Percentiles rank a stretch among this genome's conserved stretches.
These are phyloP conservation scores for Orientallactaga bullata DNA, from an alignment of 2,113 vertebrate genomes.

Conservation along the genomic window DNA sequence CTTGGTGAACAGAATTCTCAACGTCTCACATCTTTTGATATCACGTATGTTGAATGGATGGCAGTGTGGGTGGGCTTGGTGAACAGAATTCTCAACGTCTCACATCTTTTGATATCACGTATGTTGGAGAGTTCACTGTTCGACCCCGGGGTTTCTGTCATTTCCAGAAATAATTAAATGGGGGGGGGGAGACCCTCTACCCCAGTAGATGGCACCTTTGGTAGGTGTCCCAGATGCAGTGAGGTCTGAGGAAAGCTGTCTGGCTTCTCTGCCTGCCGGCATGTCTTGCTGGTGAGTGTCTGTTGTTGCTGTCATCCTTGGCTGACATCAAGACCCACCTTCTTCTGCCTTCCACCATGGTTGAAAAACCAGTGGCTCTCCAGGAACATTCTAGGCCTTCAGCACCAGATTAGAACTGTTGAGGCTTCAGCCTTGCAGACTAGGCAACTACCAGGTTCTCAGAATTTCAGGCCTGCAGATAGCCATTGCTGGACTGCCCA, in stretches of 20 bases:
- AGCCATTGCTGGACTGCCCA: no score
- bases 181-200: background rate
- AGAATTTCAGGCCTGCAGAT: background rate
- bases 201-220: background rate
- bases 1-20: background rate
- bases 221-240: no score
- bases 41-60: background rate
- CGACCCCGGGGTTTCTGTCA: no score
- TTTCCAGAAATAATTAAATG: no score
- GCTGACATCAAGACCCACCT: no score
- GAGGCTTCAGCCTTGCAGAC: no score
- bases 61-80: background rate
- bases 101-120: no score
- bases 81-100: background rate
- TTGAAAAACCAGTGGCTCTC: background rate
- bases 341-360: background rate
- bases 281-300: background rate
- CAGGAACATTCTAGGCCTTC: background rate
- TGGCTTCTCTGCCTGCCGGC: background rate
- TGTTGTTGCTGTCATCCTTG: background rate
- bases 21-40: no score
- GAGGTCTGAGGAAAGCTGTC: background rate
- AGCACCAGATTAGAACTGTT: no score
- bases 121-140: no score
- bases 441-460: no score